Percentiles rank a stretch among this genome's conserved stretches.
Evolutionary conservation across 2,113 vertebrate species (phyloP).

Genomic region (Myodes glareolus): DNA sequence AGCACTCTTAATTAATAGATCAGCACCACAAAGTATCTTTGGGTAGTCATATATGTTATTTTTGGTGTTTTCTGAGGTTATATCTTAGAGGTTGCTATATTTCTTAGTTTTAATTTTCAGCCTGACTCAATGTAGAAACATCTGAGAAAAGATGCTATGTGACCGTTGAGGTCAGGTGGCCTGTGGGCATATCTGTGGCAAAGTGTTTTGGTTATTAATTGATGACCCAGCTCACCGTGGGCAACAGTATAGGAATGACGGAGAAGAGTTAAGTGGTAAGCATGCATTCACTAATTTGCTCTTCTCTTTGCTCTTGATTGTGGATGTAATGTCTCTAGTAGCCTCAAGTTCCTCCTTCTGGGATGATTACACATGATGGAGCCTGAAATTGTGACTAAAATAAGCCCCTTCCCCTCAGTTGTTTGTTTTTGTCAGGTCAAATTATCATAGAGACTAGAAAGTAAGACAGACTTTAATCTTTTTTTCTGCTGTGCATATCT

Average conservation of each 20-base stretch:
- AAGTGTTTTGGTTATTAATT: neutral
- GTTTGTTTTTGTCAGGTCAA: neutral
- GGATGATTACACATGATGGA: neutral
- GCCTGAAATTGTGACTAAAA: neutral
- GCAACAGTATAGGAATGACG: neutral
- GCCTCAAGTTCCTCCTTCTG: neutral
- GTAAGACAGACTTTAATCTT: neutral
- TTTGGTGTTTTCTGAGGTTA: neutral
- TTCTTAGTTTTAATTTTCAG: neutral
- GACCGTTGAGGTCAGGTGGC: too few species aligned
- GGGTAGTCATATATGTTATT: neutral
- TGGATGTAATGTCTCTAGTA: neutral
- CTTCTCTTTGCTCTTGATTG: neutral
- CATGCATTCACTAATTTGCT: neutral
- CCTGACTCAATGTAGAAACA: neutral
- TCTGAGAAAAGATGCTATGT: neutral
- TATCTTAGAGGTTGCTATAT: neutral
- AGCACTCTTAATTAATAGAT: neutral
- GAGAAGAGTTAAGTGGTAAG: neutral
- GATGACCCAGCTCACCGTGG: neutral
- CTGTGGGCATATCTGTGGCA: neutral
- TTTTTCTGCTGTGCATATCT: neutral
- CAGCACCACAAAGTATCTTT: neutral
- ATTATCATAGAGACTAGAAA: neutral
- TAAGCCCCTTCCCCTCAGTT: neutral